Percentiles rank a stretch among this genome's conserved stretches.
Evolutionary conservation across 2,888 invertebrate species (phyloP).

Genomic region (Sinodicranocentrus sp.): DNA sequence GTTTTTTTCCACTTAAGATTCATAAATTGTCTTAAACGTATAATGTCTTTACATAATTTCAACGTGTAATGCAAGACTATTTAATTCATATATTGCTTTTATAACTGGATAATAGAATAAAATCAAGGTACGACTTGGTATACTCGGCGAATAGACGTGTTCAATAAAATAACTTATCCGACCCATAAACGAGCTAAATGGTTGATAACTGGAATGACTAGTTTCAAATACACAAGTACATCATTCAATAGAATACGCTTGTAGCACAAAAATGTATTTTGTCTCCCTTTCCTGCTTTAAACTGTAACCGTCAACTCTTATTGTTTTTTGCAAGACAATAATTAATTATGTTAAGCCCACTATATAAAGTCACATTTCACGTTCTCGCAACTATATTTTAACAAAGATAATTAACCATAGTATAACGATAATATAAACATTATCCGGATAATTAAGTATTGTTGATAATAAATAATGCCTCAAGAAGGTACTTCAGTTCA

Average conservation of each 20-base stretch:
- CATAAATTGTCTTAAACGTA: conserved; percentile 14
- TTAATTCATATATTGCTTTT: conserved; percentile 37
- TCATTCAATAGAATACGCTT: not conserved
- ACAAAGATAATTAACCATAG: conserved; percentile 13
- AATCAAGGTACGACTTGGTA: conserved; percentile 46
- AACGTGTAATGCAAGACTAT: conserved; percentile 46
- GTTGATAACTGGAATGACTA: conserved; percentile 57
- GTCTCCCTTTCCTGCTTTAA: no score
- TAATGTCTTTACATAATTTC: conserved; percentile 68
- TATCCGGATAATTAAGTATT: conserved; percentile 15
- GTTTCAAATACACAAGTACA: conserved; percentile 60
- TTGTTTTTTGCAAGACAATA: no score
- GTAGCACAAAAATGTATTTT: not conserved
- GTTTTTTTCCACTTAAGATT: no score
- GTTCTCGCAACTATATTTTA: no score
- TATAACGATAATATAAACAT: conserved; percentile 13
- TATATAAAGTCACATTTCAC: no score
- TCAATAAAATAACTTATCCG: conserved; percentile 22
- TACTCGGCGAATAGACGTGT: not conserved
- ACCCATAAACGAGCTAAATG: no score
- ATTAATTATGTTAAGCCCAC: no score
- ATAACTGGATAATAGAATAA: conserved; percentile 25
- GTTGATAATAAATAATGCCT: conserved; percentile 39
- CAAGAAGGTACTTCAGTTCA: conserved; percentile 60
- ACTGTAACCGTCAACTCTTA: no score